Evolutionary conservation across 2,113 vertebrate genomes (phyloP), one percentile per base, ranked within the genome.

Genomic region (Lota lota): DNA sequence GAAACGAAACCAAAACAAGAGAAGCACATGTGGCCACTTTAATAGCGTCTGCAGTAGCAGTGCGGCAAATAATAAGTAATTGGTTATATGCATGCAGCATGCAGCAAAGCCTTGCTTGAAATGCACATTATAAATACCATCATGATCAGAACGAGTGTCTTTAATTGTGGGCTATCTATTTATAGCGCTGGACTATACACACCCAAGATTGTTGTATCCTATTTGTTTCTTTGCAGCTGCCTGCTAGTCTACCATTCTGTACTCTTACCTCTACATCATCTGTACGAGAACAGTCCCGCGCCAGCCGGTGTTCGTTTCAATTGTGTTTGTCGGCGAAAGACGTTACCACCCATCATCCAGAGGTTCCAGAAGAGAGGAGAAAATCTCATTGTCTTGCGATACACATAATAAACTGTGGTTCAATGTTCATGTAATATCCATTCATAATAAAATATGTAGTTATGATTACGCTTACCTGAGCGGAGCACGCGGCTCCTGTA

Each of bases 401-500:
- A 62, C 24, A 61, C 14, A 14, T 4, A 22, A 22, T 61, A 4
- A 14, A 15, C 10, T 50, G 11, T 21, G 22, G 2, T 8, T 71
- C 0, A 8, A 22, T 16, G 2, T 24, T 14, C 11, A 15, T 61
- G 16, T 20, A 59, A 18, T 59, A 22, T 47, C 8, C 12, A 47
- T 47, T 12, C 10, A 11, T 11, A 20, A 18, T 12, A 21, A 59
- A 7, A 14, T 19, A 57, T 10, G 4, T n/a, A 59, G n/a, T 28
- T 47, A 20, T 63, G 77, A 15, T 14, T 33, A n/a, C 2, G 28
- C 67, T 86, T 66, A 90, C 89, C 89, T 88, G 87, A 65, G 18
- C 80, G 84, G 36, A 78, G 69, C 56, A 79, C 17, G 19, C 89
- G 85, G 76, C 79, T 86, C 81, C 60, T 79, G 78, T 72, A 84